Conservation (phyloP, 2,113 vertebrate species). For the Leucopsar rothschildi region DNA sequence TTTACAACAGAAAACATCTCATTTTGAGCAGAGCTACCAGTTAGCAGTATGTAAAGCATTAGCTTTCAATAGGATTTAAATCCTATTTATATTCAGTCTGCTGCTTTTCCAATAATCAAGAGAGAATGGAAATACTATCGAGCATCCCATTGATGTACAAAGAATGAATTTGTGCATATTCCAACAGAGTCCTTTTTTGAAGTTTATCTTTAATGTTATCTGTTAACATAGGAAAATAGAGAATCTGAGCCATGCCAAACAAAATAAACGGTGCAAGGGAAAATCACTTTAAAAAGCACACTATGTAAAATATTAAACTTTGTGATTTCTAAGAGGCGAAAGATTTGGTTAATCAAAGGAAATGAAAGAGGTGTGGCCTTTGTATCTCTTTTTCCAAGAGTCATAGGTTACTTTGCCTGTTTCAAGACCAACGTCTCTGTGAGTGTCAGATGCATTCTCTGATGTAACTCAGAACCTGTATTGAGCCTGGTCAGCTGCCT, state of each 20-base stretch:
- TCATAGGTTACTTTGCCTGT: background rate
- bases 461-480: background rate
- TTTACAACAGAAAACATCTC: constrained; percentile 73
- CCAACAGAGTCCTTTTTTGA: constrained; percentile 5
- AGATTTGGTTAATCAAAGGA: background rate
- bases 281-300: background rate
- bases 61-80: constrained; percentile 52
- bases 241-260: background rate
- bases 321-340: background rate
- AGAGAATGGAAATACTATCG: constrained; percentile 5
- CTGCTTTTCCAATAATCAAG: constrained; percentile 54
- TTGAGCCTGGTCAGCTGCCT: background rate
- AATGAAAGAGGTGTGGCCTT: background rate
- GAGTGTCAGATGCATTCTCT: background rate
- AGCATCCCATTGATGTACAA: background rate
- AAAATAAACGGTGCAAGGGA: background rate
- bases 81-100: constrained; percentile 31
- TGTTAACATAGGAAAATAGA: constrained; percentile 6
- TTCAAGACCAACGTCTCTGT: background rate
- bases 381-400: background rate
- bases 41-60: constrained; percentile 57
- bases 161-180: constrained; percentile 25
- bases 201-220: constrained; percentile 3
- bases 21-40: constrained; percentile 65
- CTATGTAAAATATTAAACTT: background rate